Conservation (phyloP, 1,140 invertebrate species). For the Drosophila sproati region DNA sequence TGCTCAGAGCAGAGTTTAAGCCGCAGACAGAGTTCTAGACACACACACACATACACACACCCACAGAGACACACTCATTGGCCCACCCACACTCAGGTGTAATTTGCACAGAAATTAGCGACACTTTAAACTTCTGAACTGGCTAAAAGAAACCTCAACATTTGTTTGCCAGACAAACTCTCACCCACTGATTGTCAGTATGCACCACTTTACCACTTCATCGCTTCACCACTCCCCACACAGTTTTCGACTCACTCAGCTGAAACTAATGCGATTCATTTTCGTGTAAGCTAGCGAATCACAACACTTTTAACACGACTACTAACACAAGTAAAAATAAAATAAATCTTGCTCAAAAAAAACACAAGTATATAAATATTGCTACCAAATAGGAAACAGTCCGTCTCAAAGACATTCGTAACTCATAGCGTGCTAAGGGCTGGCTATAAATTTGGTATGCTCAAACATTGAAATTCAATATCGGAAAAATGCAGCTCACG, state of each 20-base stretch:
- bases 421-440: slow-evolving; percentile 37
- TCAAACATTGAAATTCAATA: slow-evolving; percentile 64
- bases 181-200: slow-evolving; percentile 22
- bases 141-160: slow-evolving; percentile 42
- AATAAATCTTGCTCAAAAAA: slow-evolving; percentile 1
- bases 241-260: slow-evolving; percentile 51
- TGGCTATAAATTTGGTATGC: slow-evolving; percentile 57
- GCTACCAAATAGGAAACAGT: slow-evolving; percentile 18
- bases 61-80: not conserved
- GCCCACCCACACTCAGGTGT: slow-evolving; percentile 33
- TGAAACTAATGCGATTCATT: slow-evolving; percentile 73
- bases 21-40: slow-evolving; percentile 48
- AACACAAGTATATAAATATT: slow-evolving; percentile 22
- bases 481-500: slow-evolving; percentile 71
- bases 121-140: slow-evolving; percentile 41
- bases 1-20: slow-evolving; percentile 37
- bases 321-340: slow-evolving; percentile 10
- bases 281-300: slow-evolving; percentile 69
- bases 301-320: slow-evolving; percentile 33
- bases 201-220: not conserved
- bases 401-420: slow-evolving; percentile 15
- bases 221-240: not conserved
- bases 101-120: slow-evolving; percentile 66
- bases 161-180: slow-evolving; percentile 38
- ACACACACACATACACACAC: slow-evolving; percentile 3